These are phyloP conservation scores for Mythimna impura DNA, from an alignment of 2,888 invertebrate genomes.

Conservation along the genomic window DNA sequence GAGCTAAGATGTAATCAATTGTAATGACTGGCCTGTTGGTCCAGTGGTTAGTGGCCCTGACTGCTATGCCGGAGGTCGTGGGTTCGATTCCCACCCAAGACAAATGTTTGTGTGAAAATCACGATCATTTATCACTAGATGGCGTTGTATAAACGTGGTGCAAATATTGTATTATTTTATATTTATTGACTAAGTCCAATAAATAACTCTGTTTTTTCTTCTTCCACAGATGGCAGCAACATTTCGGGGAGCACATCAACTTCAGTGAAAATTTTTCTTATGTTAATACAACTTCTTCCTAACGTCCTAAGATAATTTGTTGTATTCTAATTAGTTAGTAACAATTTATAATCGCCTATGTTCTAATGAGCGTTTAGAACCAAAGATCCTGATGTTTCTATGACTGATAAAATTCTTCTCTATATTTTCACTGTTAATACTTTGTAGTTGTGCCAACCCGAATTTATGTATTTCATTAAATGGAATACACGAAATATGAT, in stretches of 20 bases:
- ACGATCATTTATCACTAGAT: too few relatives aligned
- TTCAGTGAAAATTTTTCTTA: constrained; percentile 57
- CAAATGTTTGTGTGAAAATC: too few relatives aligned
- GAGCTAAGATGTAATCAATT: neutral
- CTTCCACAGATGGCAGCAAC: constrained; percentile 64
- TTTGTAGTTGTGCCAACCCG: constrained; percentile 89
- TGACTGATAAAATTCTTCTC: constrained; percentile 80
- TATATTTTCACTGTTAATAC: constrained; percentile 85
- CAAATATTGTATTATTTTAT: too few relatives aligned
- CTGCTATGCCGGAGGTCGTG: too few relatives aligned
- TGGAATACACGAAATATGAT: constrained; percentile 77
- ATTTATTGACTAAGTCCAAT: neutral
- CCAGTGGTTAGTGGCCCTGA: too few relatives aligned
- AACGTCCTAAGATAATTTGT: constrained; percentile 71
- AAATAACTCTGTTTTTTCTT: constrained; percentile 54
- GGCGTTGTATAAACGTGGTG: too few relatives aligned
- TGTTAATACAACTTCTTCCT: constrained; percentile 66
- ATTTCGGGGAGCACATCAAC: constrained; percentile 50
- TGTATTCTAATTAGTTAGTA: constrained; percentile 62
- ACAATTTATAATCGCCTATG: constrained; percentile 65
- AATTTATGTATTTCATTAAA: constrained; percentile 89
- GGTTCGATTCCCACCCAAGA: too few relatives aligned
- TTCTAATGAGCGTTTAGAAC: constrained; percentile 66
- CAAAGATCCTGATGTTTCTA: constrained; percentile 72
- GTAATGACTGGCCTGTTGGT: too few relatives aligned